Percentiles rank a stretch among this genome's conserved stretches.
Conservation (phyloP, 53 echinoderm and acorn worm species). For the Crossaster papposus region DNA sequence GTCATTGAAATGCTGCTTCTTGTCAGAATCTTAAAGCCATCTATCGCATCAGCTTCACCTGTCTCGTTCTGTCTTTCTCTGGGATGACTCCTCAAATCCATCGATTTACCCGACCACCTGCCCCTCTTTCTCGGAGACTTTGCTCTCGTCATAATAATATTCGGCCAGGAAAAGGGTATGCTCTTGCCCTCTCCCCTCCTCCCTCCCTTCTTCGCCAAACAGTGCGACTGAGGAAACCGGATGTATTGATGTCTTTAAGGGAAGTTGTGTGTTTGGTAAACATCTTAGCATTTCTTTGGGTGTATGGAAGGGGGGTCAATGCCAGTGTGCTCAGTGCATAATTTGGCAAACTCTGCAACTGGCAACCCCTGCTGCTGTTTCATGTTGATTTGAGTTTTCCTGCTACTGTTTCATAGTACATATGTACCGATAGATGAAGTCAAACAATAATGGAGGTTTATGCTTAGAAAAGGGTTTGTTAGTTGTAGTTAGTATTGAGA, state of each 20-base stretch:
- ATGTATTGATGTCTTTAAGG: slow-evolving; percentile 62
- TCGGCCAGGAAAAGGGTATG: not conserved
- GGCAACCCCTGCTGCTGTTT: slow-evolving; percentile 4
- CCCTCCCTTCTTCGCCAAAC: not conserved
- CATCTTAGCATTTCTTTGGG: slow-evolving; percentile 54
- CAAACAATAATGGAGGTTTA: too few relatives aligned
- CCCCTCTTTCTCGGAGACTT: slow-evolving; percentile 30
- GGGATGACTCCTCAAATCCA: slow-evolving; percentile 28
- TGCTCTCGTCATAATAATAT: not conserved
- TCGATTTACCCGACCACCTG: slow-evolving; percentile 42
- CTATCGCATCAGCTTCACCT: slow-evolving; percentile 32
- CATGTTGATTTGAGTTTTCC: not conserved
- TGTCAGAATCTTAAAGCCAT: slow-evolving; percentile 9
- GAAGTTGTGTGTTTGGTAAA: slow-evolving; percentile 60
- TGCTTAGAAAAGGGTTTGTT: too few relatives aligned
- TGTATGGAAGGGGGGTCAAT: slow-evolving; percentile 1
- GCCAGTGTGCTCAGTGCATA: slow-evolving; percentile 18
- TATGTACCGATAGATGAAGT: too few relatives aligned
- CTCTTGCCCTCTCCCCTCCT: too few relatives aligned
- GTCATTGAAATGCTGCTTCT: slow-evolving; percentile 17
- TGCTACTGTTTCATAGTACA: not conserved
- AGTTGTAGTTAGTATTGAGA: too few relatives aligned
- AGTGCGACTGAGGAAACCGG: slow-evolving; percentile 4
- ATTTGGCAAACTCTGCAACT: slow-evolving; percentile 21
- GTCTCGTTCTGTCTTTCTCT: slow-evolving; percentile 20